Base-by-base conservation (phyloP, 2,113 vertebrate species). In the Toxotes chatareus region DNA sequence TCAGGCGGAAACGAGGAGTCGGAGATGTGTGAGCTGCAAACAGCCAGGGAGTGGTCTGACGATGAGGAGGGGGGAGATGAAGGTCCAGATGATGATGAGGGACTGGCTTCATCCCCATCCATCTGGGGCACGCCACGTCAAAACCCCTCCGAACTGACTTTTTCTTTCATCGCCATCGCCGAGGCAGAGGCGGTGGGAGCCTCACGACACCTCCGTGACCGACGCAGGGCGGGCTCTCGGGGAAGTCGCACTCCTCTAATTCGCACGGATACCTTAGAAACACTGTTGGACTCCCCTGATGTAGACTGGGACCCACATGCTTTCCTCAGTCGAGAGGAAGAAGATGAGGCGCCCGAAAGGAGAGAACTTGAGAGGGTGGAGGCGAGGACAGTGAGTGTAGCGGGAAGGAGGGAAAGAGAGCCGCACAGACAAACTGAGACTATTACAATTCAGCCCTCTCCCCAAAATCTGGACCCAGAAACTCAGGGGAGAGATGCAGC, bases 1-100 rank as follows among this genome's bases (percentile, higher is more conserved):
- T 55, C 85, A 98, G 97, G 96, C 69, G 97, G 95, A 75, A 97
- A 97, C 7, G 97, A 97, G 61, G 97, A 98, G 88, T 97, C 96
- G 0, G 97, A 98, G 88, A 93, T 97, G 71, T 96, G 93, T 0
- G 96, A 97, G 76, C 93, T 97, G 86, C 96, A 96, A 69, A 97
- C 96, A 19, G 96, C 97, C 60, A 94, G 95, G 61, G 97, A 98
- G 64, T 97, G 96, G 95, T 97, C 96, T 0, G 97, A 98, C 0
- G 96, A 98, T 0, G 96, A 96, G 0, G 92, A 92, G 7, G 90
- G 88, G 40, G 14, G 89, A 82, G 27, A 88, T 66, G 92, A 77
- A 36, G 95, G 92, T 1, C 93, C 93, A 11, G 96, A 96, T 46
- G 95, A 95, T 19, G 94, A 96, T 31, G 69, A 96, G 73, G 76